phyloP scores from a whole-genome alignment of 2,797 vertebrate species.

The Cuniculus paca region DNA sequence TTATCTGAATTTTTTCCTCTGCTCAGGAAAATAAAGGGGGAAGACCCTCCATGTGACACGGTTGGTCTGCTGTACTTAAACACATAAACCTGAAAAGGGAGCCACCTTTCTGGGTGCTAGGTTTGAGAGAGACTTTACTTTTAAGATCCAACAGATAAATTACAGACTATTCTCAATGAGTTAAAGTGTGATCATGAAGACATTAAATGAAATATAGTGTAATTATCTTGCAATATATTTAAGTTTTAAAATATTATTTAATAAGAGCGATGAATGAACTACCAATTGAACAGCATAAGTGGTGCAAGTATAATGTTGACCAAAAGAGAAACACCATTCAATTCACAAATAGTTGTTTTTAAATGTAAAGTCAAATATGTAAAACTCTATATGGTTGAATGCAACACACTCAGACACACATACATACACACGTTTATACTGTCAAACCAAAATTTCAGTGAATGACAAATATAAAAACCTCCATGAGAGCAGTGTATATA shows the following conservation, averaged over 20 bases:
- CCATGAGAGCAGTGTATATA: accelerated
- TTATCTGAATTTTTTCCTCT: not conserved
- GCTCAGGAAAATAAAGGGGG: not conserved
- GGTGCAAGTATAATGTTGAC: not conserved
- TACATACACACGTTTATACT: not conserved
- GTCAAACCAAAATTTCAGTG: not conserved
- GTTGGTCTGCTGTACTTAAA: not conserved
- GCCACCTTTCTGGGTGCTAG: not conserved
- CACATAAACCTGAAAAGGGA: not conserved
- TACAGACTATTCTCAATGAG: not conserved
- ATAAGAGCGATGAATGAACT: not conserved
- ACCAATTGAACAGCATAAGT: not conserved
- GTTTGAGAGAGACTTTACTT: not conserved
- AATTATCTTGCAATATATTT: not conserved
- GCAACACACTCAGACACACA: not conserved
- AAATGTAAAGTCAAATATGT: not conserved
- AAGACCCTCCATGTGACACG: not conserved
- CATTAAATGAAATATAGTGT: not conserved
- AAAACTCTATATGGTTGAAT: not conserved
- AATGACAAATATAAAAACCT: not conserved
- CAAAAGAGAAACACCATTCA: not conserved
- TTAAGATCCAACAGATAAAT: not conserved
- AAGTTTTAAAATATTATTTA: not conserved
- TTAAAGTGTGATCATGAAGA: not conserved
- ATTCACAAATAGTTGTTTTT: not conserved